Evolutionary conservation across 2,113 vertebrate genomes (phyloP).

Genomic region (Theropithecus gelada): DNA sequence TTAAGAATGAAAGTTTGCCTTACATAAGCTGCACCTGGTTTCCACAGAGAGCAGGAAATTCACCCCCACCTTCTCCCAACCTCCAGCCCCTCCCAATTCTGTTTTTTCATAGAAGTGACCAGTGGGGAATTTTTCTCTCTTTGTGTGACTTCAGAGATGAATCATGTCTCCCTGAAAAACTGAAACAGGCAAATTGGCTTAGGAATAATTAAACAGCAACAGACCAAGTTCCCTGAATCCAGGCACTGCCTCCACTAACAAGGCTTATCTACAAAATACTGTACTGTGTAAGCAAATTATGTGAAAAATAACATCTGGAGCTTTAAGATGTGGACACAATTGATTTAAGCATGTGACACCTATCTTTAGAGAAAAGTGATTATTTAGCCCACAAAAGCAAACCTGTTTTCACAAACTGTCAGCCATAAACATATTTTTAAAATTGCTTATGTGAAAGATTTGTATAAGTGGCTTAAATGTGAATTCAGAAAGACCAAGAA

Average conservation of each 20-base stretch:
- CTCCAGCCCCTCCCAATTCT: neutral
- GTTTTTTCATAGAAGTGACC: neutral
- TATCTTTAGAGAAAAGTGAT: constrained; percentile 43
- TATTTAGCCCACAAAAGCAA: constrained; percentile 41
- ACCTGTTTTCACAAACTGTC: neutral
- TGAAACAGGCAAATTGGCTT: neutral
- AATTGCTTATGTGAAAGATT: constrained; percentile 6
- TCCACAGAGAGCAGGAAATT: neutral
- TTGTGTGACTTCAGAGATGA: neutral
- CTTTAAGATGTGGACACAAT: constrained; percentile 47
- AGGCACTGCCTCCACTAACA: neutral
- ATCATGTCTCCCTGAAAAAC: neutral
- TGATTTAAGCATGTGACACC: neutral
- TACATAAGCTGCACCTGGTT: neutral
- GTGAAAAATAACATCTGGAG: constrained; percentile 37
- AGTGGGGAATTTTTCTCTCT: neutral
- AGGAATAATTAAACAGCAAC: neutral
- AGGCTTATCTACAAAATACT: constrained; percentile 27
- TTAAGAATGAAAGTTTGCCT: neutral
- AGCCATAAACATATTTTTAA: constrained; percentile 20
- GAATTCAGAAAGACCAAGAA: constrained; percentile 48
- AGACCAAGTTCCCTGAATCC: neutral
- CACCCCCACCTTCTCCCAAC: too few species aligned
- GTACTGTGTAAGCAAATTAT: constrained; percentile 25
- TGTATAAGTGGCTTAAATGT: constrained; percentile 8